phyloP scores from a whole-genome alignment of 1,140 invertebrate genomes.

The Halyomorpha halys region DNA sequence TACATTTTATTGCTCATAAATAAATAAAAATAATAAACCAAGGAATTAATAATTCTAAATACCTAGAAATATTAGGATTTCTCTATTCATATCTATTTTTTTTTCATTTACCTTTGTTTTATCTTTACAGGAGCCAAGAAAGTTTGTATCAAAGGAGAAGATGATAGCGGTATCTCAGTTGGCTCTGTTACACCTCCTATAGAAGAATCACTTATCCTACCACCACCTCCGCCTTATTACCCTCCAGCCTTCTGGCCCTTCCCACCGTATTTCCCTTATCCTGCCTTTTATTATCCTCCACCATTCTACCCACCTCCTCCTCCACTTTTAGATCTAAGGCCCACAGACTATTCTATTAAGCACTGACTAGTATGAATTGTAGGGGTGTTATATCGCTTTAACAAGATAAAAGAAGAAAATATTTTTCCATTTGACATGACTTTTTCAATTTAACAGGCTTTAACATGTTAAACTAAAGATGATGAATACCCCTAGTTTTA shows the following conservation, averaged over 20 bases:
- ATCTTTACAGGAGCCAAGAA: slow-evolving; percentile 1
- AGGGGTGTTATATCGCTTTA: no score
- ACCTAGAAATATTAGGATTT: no score
- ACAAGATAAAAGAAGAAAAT: no score
- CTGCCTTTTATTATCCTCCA: slow-evolving; percentile 14
- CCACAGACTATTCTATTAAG: slow-evolving; percentile 21
- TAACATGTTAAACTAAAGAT: no score
- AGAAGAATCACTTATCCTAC: slow-evolving; percentile 6
- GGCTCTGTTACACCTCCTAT: slow-evolving; percentile 24
- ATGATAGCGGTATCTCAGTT: slow-evolving; percentile 25
- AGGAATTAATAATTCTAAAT: no score
- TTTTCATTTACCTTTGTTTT: not conserved
- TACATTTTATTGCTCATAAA: no score
- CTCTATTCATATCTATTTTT: not conserved
- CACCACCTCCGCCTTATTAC: slow-evolving; percentile 14
- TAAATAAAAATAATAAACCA: no score
- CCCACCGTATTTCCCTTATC: slow-evolving; percentile 18
- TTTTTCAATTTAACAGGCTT: no score
- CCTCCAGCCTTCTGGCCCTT: slow-evolving; percentile 18
- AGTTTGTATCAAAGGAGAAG: slow-evolving; percentile 9
- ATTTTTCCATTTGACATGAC: no score
- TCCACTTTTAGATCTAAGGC: not conserved
- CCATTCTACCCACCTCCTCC: slow-evolving; percentile 14
- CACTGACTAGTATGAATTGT: not conserved
- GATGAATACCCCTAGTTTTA: no score